Conservation (phyloP, 2,888 invertebrate genomes). For the Yponomeuta evonymella region DNA sequence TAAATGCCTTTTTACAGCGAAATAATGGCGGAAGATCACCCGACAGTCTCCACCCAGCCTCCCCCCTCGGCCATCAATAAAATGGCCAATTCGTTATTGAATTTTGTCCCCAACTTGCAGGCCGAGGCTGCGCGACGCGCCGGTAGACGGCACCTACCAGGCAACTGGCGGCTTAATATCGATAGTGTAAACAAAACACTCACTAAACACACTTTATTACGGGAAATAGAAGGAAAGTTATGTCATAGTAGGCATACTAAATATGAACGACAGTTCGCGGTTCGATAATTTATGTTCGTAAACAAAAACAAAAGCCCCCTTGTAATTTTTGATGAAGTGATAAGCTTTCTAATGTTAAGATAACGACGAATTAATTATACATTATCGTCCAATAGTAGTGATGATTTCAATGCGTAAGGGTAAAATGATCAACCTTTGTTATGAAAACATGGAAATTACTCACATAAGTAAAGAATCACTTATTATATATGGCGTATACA, state of each 20-base stretch:
- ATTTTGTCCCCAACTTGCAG: slow-evolving; percentile 68
- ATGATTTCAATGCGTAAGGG: neutral
- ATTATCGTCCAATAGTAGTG: neutral
- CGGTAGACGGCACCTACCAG: slow-evolving; percentile 64
- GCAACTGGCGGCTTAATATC: slow-evolving; percentile 52
- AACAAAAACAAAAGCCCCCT: slow-evolving; percentile 28
- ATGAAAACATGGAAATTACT: slow-evolving; percentile 62
- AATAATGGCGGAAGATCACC: slow-evolving; percentile 70
- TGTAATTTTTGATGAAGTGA: neutral
- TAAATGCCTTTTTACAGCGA: slow-evolving; percentile 20
- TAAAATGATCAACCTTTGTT: slow-evolving; percentile 14
- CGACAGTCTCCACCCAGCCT: slow-evolving; percentile 70
- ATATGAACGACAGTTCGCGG: slow-evolving; percentile 23
- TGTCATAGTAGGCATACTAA: slow-evolving; percentile 60
- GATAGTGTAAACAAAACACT: slow-evolving; percentile 62
- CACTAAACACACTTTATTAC: slow-evolving; percentile 41
- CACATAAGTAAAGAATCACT: slow-evolving; percentile 69
- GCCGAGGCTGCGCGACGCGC: slow-evolving; percentile 67
- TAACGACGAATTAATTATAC: neutral
- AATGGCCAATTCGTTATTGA: slow-evolving; percentile 77
- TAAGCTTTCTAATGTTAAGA: slow-evolving; percentile 3
- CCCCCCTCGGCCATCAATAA: slow-evolving; percentile 74
- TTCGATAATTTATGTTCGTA: slow-evolving; percentile 35
- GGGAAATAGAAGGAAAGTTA: slow-evolving; percentile 60
- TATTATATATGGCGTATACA: slow-evolving; percentile 63